These are phyloP conservation scores for Schizaphis graminum DNA, from an alignment of 2,888 invertebrate genomes.

Conservation along the genomic window DNA sequence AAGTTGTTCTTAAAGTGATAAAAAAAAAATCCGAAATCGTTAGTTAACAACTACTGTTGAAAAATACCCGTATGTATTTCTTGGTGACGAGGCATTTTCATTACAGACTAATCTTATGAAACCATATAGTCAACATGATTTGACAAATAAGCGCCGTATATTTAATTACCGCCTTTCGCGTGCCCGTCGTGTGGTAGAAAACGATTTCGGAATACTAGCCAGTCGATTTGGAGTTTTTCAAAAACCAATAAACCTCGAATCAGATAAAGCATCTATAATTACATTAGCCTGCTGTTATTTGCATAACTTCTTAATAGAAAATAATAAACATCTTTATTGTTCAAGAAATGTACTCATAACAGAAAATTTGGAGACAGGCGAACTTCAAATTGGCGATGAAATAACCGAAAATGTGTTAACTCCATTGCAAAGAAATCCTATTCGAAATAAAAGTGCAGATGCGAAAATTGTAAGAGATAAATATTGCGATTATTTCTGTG, in stretches of 20 bases:
- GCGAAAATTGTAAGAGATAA: slow-evolving; percentile 37
- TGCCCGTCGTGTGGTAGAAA: slow-evolving; percentile 64
- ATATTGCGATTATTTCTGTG: slow-evolving; percentile 32
- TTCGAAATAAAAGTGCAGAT: not conserved
- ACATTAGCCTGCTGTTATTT: slow-evolving; percentile 62
- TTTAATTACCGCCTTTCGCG: slow-evolving; percentile 65
- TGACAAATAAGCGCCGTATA: slow-evolving; percentile 48
- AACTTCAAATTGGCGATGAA: slow-evolving; percentile 17
- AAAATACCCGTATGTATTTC: slow-evolving; percentile 54
- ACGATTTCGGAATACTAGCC: slow-evolving; percentile 63
- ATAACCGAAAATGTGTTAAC: slow-evolving; percentile 34
- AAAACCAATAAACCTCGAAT: slow-evolving; percentile 66
- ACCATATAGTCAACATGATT: slow-evolving; percentile 57
- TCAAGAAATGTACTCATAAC: not conserved
- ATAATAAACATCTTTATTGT: slow-evolving; percentile 44
- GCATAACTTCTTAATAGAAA: slow-evolving; percentile 65
- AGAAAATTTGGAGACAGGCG: slow-evolving; percentile 21
- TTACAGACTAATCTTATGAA: slow-evolving; percentile 57
- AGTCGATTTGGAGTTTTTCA: slow-evolving; percentile 65
- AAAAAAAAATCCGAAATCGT: too few species aligned
- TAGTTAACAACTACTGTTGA: slow-evolving; percentile 23
- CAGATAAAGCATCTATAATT: slow-evolving; percentile 66
- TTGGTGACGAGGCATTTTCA: slow-evolving; percentile 65
- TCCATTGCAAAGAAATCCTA: not conserved
- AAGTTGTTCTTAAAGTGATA: too few species aligned